Evolutionary conservation across 1,140 invertebrate species (phyloP), one percentile per base, ranked within the genome.

Genomic region (Apis dorsata): DNA sequence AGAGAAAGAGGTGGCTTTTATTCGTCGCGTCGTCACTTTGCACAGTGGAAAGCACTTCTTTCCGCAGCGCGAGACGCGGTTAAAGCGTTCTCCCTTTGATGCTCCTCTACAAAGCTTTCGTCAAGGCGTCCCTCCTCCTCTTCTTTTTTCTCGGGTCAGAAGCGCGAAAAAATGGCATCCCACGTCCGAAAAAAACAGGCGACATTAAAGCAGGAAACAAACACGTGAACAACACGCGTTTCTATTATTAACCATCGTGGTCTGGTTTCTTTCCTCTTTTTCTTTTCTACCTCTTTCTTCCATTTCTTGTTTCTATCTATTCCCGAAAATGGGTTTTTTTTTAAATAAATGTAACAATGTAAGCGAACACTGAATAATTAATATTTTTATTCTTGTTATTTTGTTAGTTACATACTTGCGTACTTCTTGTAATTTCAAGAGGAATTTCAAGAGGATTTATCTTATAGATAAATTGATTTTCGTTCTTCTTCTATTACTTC

Each of bases 11-110:
- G 15, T 15, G 57, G 79, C 79, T 81, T 74, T 81, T 81, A 66
- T 81, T 81, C 53, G 62, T 66, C 62, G 59, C 79, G 60, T 81
- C 79, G 60, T 81, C 79, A 62, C 79, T 74, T 81, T 74, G 79
- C 79, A 24, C 78, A 44, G 34, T 44, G 44, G 28, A 71, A 57
- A 66, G 53, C 60, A 55, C 69, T 73, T 34, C 69, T 73, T 74
- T 75, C 60, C 62, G 9, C n/a, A 49, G 62, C 15, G 34, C 69
- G 51, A 74, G 79, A 66, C 70, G 28, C 79, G 79, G 62, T 81
- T 81, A 75, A 81, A 81, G 62, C 71, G 53, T 75, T 44, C 21
- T 57, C 44, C 71, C 28, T 74, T 81, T 81, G 62, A 66, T 59
- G 62, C 49, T n/a, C 1, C n/a, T 12, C 9, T n/a, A 75, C 79